Percentiles rank a stretch among this genome's conserved stretches.
These are phyloP conservation scores for Margarornis squamiger DNA, from an alignment of 2,797 vertebrate genomes.

Conservation along the genomic window DNA sequence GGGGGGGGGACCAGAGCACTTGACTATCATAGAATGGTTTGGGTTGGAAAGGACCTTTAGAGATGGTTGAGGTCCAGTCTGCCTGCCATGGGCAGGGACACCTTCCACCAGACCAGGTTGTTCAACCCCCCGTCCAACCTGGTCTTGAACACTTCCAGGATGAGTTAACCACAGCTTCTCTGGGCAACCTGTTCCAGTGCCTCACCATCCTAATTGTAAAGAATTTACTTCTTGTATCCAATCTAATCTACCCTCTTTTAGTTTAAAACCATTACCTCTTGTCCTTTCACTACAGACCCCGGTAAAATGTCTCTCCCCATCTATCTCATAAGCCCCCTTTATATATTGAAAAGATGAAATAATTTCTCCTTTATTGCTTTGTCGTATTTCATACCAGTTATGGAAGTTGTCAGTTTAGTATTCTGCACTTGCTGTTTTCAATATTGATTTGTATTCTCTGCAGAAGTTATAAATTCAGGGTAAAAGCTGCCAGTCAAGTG, in stretches of 20 bases:
- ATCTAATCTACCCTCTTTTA: background rate
- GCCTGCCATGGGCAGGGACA: background rate
- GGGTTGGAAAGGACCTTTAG: background rate
- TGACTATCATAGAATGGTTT: background rate
- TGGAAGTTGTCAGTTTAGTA: background rate
- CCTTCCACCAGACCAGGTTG: background rate
- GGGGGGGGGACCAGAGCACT: background rate
- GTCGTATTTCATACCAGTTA: constrained; percentile 1
- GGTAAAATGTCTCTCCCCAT: background rate
- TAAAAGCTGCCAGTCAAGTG: background rate
- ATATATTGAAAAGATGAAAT: background rate
- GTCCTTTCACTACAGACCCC: background rate
- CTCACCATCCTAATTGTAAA: background rate
- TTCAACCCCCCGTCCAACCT: background rate
- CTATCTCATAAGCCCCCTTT: background rate
- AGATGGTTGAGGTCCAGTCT: background rate
- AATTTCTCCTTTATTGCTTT: background rate
- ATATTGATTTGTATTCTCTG: constrained; percentile 27
- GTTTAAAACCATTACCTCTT: background rate
- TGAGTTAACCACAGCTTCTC: background rate
- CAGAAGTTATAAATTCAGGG: background rate
- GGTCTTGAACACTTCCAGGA: background rate
- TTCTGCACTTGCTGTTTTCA: constrained; percentile 35
- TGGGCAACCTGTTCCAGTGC: background rate
- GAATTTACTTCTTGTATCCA: background rate